Evolutionary conservation across 2,797 vertebrate species (phyloP).

Genomic region (Sebastes iracundus): DNA sequence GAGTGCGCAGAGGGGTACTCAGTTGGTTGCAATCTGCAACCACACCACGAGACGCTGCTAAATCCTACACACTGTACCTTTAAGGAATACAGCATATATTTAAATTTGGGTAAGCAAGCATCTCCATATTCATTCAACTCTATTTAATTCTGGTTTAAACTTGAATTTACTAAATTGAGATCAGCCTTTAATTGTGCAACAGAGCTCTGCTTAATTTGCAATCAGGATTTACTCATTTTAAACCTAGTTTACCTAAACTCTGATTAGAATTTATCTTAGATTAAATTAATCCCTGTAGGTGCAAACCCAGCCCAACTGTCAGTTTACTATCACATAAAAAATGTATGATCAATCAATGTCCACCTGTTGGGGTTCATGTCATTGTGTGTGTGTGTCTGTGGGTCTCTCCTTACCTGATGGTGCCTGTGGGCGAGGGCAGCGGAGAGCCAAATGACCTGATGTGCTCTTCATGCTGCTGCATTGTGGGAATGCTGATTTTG

Average conservation of each 20-base stretch:
- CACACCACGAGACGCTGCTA: too few species aligned
- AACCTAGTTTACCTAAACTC: neutral
- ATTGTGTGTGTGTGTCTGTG: neutral
- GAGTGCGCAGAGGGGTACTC: too few species aligned
- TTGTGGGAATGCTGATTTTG: constrained; percentile 95
- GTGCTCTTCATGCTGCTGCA: constrained; percentile 89
- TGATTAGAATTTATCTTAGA: neutral
- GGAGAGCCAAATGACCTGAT: constrained; percentile 92
- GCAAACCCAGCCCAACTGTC: neutral
- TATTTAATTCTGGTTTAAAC: neutral
- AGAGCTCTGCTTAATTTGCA: neutral
- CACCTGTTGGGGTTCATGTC: neutral
- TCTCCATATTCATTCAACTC: neutral
- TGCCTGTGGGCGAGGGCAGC: constrained; percentile 95
- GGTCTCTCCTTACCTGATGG: constrained; percentile 88
- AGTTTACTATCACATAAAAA: too few species aligned
- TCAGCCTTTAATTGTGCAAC: neutral
- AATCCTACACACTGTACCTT: too few species aligned
- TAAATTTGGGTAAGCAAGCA: neutral
- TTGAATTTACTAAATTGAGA: neutral
- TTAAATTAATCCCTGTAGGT: neutral
- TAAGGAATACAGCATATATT: neutral
- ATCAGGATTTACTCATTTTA: neutral
- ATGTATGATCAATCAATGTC: neutral
- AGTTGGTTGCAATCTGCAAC: too few species aligned